Percentiles rank a stretch among this genome's conserved stretches.
Evolutionary conservation across 2,888 invertebrate genomes (phyloP).

Genomic region (Nycteola revayana): DNA sequence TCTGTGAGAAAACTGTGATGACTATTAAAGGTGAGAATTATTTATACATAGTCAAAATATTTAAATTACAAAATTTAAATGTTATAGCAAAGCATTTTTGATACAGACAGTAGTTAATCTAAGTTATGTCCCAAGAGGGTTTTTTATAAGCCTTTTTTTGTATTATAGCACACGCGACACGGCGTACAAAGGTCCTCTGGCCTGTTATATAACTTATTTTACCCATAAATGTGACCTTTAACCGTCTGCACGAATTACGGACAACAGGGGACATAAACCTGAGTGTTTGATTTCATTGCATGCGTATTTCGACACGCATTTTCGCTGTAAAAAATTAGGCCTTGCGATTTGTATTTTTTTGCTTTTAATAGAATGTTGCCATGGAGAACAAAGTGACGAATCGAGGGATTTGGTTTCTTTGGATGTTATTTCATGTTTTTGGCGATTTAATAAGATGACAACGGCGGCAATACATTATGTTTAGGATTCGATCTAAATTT

Average conservation of each 20-base stretch:
- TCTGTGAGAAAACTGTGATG: slow-evolving; percentile 43
- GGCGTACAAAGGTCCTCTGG: slow-evolving; percentile 17
- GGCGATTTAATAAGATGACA: no score
- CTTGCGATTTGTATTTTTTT: no score
- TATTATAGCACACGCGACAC: slow-evolving; percentile 13
- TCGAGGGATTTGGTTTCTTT: no score
- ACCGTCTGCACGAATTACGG: slow-evolving; percentile 20
- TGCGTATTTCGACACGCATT: slow-evolving; percentile 17
- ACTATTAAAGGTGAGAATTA: slow-evolving; percentile 63
- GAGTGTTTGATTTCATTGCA: slow-evolving; percentile 31
- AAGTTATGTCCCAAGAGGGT: background rate
- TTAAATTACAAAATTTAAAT: no score
- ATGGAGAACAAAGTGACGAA: no score
- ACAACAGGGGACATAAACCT: slow-evolving; percentile 20
- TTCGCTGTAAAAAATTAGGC: slow-evolving; percentile 18
- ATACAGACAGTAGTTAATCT: background rate
- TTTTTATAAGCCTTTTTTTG: slow-evolving; percentile 3
- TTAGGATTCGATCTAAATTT: no score
- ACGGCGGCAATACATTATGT: no score
- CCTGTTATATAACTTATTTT: slow-evolving; percentile 43
- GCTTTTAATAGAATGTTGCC: no score
- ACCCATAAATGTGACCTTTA: slow-evolving; percentile 42
- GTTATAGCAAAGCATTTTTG: no score
- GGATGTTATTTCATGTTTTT: no score
- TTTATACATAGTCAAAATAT: no score